Conservation (phyloP, 2,888 invertebrate species). For the Strigamia crassipes region DNA sequence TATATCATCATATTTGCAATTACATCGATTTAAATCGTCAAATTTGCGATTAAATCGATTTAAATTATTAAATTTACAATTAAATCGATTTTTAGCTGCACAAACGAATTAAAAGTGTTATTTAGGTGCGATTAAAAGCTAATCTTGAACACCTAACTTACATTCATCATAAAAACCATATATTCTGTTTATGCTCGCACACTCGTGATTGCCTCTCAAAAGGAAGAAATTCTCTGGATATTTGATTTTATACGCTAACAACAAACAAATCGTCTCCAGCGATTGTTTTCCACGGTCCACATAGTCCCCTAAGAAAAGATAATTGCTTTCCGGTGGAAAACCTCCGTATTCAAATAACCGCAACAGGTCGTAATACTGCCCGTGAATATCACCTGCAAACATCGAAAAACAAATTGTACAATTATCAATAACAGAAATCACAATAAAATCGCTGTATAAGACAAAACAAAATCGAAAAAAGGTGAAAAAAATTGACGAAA, state of each 20-base stretch:
- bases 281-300: constrained; percentile 64
- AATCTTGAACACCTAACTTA: constrained; percentile 51
- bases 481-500: too few species aligned
- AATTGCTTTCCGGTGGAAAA: constrained; percentile 63
- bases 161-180: constrained; percentile 67
- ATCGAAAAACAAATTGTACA: too few species aligned
- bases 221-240: constrained; percentile 66
- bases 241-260: constrained; percentile 64
- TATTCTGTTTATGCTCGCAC: constrained; percentile 64
- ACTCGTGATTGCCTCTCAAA: constrained; percentile 65
- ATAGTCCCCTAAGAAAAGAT: constrained; percentile 65
- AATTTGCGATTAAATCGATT: too few species aligned
- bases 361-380: constrained; percentile 64
- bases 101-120: too few species aligned
- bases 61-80: too few species aligned
- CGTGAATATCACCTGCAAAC: constrained; percentile 64
- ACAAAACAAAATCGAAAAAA: too few species aligned
- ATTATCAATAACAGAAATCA: too few species aligned
- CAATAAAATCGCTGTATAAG: too few species aligned
- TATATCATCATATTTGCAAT: too few species aligned
- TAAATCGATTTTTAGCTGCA: too few species aligned
- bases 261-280: constrained; percentile 63
- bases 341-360: constrained; percentile 63
- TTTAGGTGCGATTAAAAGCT: too few species aligned
- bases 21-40: too few species aligned